Evolutionary conservation across 2,113 vertebrate genomes (phyloP), one percentile per base, ranked within the genome.

Genomic region (Tupaia tana): DNA sequence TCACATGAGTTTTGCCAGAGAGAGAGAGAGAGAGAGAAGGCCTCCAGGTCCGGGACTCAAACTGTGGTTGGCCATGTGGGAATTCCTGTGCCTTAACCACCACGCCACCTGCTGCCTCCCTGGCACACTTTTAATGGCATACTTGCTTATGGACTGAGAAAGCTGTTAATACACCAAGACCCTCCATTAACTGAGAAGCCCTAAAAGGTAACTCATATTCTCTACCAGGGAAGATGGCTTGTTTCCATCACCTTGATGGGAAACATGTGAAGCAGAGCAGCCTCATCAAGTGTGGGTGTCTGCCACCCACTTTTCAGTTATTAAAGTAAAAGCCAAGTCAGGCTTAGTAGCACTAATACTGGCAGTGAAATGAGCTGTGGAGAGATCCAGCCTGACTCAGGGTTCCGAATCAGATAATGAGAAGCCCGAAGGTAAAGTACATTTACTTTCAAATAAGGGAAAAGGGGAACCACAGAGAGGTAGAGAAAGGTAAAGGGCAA

Each of bases 141-240:
- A 43, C 89, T 77, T 94, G 64, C 73, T 96, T 90, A 66, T 75
- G 67, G 83, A 61, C 15, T 79, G 18, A 66, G 24, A 88, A 91
- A 87, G 71, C 80, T 91, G 25, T 91, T 94, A 95, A 91, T 95
- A 78, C 5, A 94, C 75, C 18, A 79, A 90, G 85, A 93, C 25
- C 82, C 54, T 84, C 91, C 79, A n/a, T 93, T 75, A 91, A 94
- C 86, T 80, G 52, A 77, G 63, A 86, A 83, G 12, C 8, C 19
- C 54, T 80, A 59, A 90, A 90, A 80, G 74, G 85, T 71, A 90
- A 89, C 34, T 31, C 87, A 31, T 43, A n/a, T 84, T 95, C 61
- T 91, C 59, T 34, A 75, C 84, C 71, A 63, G 90, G 87, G 95
- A 92, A 90, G 75, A n/a, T 52, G 18, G n/a, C 82, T 66, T 73